Evolutionary conservation across 2,797 vertebrate species (phyloP).

Genomic region (Falco peregrinus): DNA sequence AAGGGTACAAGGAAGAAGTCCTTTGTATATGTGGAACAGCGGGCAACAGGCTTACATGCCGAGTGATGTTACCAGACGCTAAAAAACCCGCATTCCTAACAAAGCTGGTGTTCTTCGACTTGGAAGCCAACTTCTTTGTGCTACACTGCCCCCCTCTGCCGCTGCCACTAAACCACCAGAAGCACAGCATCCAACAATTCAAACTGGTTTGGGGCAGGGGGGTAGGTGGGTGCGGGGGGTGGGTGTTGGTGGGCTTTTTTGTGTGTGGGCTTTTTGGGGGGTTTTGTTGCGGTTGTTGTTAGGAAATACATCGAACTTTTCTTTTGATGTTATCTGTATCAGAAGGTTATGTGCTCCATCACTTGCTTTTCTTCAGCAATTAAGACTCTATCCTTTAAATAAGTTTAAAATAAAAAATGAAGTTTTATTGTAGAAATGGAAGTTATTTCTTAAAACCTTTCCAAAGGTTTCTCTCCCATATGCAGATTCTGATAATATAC

Average conservation of each 20-base stretch:
- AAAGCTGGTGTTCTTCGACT: neutral
- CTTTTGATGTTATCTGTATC: neutral
- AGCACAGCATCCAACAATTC: neutral
- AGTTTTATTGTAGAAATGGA: neutral
- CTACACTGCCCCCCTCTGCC: constrained; percentile 59
- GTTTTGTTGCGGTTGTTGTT: neutral
- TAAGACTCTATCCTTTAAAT: neutral
- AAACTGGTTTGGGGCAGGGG: neutral
- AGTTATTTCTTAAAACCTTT: neutral
- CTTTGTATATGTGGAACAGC: neutral
- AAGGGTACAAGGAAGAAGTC: neutral
- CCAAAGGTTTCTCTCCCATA: neutral
- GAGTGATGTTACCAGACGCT: neutral
- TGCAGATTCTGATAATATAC: neutral
- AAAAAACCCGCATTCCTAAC: neutral
- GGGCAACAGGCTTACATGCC: neutral
- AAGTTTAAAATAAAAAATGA: neutral
- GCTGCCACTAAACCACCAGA: neutral
- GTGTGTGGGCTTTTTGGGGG: rapidly evolving
- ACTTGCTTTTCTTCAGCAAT: neutral
- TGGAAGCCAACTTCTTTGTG: neutral
- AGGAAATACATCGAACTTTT: neutral
- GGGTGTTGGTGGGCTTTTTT: neutral
- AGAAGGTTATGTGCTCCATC: neutral
- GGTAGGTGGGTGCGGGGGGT: too few relatives aligned